Conservation (phyloP, 2,888 invertebrate genomes). For the Amaurobius ferox region DNA sequence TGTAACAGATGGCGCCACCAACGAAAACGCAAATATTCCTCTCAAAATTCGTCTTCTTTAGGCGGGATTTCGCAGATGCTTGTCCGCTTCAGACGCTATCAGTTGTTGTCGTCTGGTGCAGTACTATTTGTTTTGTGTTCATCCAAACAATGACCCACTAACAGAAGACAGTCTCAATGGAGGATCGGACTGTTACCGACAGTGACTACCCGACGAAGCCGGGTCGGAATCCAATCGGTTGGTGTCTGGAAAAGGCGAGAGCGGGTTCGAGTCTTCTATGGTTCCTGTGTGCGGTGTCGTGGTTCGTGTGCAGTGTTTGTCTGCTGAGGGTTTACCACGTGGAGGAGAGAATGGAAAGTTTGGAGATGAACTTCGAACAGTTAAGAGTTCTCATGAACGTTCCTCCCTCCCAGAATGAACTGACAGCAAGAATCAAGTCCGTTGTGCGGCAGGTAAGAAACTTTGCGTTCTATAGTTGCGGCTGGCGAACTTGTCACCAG, state of each 20-base stretch:
- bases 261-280: conserved; percentile 32
- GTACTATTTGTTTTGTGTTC: neutral
- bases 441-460: conserved; percentile 38
- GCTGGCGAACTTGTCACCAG: neutral
- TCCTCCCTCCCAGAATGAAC: conserved; percentile 23
- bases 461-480: too few species aligned
- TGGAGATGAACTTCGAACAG: conserved; percentile 36
- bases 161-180: neutral
- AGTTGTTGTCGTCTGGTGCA: neutral
- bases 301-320: conserved; percentile 39
- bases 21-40: neutral
- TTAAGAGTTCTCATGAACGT: neutral
- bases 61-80: conserved; percentile 30
- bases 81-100: neutral
- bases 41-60: neutral
- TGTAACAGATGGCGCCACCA: neutral
- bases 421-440: conserved; percentile 36
- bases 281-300: conserved; percentile 61
- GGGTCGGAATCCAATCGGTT: conserved; percentile 16
- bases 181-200: conserved; percentile 44
- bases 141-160: neutral
- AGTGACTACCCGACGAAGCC: neutral
- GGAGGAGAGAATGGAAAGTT: conserved; percentile 43
- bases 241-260: conserved; percentile 18
- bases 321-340: conserved; percentile 51